phyloP scores from a whole-genome alignment of 2,888 invertebrate genomes.

The Epistrophe grossulariae region DNA sequence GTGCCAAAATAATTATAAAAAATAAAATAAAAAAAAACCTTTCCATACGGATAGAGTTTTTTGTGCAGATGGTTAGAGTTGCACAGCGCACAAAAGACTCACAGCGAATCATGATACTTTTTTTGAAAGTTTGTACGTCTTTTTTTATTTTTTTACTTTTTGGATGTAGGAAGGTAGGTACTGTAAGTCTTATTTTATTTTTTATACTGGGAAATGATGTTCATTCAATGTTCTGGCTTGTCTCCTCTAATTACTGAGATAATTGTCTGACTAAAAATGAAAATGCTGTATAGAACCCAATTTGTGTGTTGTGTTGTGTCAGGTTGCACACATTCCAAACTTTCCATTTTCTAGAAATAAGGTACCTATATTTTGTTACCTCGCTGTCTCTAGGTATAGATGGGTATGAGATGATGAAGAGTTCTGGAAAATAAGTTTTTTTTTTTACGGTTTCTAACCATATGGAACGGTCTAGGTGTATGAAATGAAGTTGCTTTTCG shows the following conservation, averaged over 20 bases:
- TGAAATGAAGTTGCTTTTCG: background rate
- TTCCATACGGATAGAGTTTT: slow-evolving; percentile 30
- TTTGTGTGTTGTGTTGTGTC: slow-evolving; percentile 1
- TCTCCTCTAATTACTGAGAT: slow-evolving; percentile 47
- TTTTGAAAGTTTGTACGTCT: background rate
- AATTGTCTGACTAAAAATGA: slow-evolving; percentile 37
- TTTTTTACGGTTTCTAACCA: slow-evolving; percentile 30
- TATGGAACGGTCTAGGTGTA: slow-evolving; percentile 38
- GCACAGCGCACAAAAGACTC: background rate
- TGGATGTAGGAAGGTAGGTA: background rate
- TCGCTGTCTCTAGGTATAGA: background rate
- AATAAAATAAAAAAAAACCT: slow-evolving; percentile 3
- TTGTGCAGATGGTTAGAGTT: slow-evolving; percentile 2
- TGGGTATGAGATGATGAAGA: background rate
- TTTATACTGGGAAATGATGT: background rate
- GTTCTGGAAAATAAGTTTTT: background rate
- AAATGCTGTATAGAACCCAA: slow-evolving; percentile 17
- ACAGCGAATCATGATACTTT: background rate
- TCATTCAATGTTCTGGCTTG: slow-evolving; percentile 50
- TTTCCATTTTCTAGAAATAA: background rate
- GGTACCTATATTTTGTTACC: background rate
- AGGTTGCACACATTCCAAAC: slow-evolving; percentile 1
- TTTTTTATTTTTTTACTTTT: background rate
- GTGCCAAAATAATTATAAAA: background rate
- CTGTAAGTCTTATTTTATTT: slow-evolving; percentile 9